Percentiles rank a stretch among this genome's conserved stretches.
These are phyloP conservation scores for Phoenicopterus ruber DNA, from an alignment of 2,113 vertebrate species.

Conservation along the genomic window DNA sequence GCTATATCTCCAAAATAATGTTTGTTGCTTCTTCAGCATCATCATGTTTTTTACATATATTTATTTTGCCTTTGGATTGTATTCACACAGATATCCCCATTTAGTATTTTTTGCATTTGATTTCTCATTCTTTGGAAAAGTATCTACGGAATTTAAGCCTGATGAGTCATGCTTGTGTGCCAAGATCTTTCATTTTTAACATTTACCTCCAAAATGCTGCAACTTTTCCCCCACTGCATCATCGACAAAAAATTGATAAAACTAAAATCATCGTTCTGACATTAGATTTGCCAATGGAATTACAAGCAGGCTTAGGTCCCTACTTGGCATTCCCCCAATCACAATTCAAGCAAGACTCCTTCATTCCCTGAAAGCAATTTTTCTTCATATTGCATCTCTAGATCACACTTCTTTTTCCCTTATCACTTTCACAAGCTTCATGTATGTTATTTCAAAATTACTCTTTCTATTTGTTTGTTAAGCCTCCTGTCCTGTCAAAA, in stretches of 20 bases:
- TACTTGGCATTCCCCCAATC: neutral
- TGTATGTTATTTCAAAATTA: neutral
- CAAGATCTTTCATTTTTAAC: neutral
- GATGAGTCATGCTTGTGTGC: neutral
- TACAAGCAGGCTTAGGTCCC: neutral
- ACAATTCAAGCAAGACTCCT: neutral
- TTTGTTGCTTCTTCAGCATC: neutral
- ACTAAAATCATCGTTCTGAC: neutral
- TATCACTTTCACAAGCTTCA: neutral
- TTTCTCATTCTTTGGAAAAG: neutral
- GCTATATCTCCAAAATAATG: neutral
- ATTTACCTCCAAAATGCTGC: neutral
- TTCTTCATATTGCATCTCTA: neutral
- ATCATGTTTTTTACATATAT: neutral
- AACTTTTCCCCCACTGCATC: neutral
- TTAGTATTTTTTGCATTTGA: neutral
- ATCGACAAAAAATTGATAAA: neutral
- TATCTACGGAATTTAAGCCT: neutral
- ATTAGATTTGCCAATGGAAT: neutral
- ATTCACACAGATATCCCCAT: neutral
- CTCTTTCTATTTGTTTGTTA: neutral
- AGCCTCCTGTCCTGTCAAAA: neutral
- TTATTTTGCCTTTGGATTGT: neutral
- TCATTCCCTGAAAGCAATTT: neutral
- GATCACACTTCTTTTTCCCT: neutral